A percentile compares a stretch with the other conserved stretches of the same genome.
These are phyloP conservation scores for Takifugu ocellatus DNA, from an alignment of 2,797 vertebrate genomes.

Conservation along the genomic window DNA sequence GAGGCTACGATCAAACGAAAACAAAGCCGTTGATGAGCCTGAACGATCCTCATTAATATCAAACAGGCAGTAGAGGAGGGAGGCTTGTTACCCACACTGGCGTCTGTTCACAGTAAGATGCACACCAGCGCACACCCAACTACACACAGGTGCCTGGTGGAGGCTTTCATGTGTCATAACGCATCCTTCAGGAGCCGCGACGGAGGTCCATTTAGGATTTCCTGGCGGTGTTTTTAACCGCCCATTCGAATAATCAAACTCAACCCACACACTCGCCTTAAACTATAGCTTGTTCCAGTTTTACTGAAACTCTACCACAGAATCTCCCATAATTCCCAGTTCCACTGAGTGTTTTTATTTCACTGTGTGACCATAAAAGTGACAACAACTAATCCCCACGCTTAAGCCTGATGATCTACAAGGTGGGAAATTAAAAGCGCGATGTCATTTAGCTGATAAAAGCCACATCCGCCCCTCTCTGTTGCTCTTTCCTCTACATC, in stretches of 20 bases:
- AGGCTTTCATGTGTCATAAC: constrained; percentile 7
- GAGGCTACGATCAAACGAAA: neutral
- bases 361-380: neutral
- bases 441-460: neutral
- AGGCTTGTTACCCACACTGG: constrained; percentile 49
- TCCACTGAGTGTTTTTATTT: too few species aligned
- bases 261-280: too few species aligned
- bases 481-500: neutral
- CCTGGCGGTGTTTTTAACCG: too few species aligned
- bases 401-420: neutral
- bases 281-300: too few species aligned
- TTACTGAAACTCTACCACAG: too few species aligned
- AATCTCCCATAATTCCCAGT: too few species aligned
- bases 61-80: constrained; percentile 42
- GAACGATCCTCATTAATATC: constrained; percentile 38
- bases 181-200: constrained; percentile 2
- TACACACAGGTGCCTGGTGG: constrained; percentile 5
- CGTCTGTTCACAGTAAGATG: constrained; percentile 51
- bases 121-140: constrained; percentile 50
- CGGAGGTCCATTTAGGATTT: neutral
- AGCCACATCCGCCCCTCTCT: neutral
- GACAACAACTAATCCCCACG: neutral
- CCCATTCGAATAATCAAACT: too few species aligned
- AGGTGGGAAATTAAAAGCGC: neutral
- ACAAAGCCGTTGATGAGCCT: constrained; percentile 1